Conservation (phyloP, 2,113 vertebrate genomes). For the Scomber japonicus region DNA sequence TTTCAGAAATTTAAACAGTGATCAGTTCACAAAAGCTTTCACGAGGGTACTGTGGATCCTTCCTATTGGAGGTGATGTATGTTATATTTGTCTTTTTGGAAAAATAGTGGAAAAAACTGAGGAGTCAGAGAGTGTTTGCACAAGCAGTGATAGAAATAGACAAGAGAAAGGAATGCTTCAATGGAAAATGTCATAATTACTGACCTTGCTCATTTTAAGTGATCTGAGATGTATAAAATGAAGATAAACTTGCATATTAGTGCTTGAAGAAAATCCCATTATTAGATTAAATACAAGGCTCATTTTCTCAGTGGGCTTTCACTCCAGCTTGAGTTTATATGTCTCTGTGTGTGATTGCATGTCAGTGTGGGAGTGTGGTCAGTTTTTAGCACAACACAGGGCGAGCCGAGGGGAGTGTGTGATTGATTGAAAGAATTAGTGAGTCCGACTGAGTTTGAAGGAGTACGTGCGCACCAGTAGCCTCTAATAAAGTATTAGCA, state of each 20-base stretch:
- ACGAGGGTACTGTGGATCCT: too few species aligned
- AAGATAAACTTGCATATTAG: background rate
- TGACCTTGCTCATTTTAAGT: background rate
- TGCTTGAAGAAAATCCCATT: conserved; percentile 6
- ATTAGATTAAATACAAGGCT: background rate
- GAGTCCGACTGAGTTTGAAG: conserved; percentile 62
- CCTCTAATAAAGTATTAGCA: conserved; percentile 75
- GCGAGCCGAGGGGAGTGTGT: conserved; percentile 15
- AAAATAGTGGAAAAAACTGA: too few species aligned
- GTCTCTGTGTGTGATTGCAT: background rate
- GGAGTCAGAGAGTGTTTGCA: background rate
- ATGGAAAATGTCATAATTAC: background rate
- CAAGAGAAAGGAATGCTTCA: background rate
- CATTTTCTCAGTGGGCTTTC: conserved; percentile 9
- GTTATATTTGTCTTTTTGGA: too few species aligned
- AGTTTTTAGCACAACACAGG: conserved; percentile 36
- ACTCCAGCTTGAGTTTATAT: background rate
- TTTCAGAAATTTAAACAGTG: background rate
- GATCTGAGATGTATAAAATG: conserved; percentile 1
- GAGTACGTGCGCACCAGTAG: conserved; percentile 64
- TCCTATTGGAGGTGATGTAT: too few species aligned
- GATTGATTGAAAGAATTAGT: conserved; percentile 66
- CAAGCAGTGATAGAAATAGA: background rate
- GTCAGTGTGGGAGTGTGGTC: background rate
- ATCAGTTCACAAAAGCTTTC: background rate